Percentiles rank a stretch among this genome's conserved stretches.
These are phyloP conservation scores for Lepidostoma basale DNA, from an alignment of 1,140 invertebrate species.

Conservation along the genomic window DNA sequence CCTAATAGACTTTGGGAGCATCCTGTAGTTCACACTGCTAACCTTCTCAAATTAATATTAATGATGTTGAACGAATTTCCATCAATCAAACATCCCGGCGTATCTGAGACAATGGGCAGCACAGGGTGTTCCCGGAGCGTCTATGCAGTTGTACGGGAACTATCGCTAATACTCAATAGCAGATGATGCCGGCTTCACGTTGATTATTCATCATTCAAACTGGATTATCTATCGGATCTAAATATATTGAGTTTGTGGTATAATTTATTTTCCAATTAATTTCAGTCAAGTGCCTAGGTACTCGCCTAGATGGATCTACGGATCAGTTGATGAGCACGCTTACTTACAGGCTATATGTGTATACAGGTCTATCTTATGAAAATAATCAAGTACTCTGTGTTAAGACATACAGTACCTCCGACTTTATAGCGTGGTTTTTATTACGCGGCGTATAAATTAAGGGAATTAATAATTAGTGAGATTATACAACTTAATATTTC, in stretches of 20 bases:
- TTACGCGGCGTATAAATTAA: no score
- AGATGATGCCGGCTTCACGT: slow-evolving; percentile 3
- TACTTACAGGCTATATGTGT: no score
- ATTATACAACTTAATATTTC: no score
- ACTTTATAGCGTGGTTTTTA: no score
- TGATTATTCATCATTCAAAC: slow-evolving; percentile 1
- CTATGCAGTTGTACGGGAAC: not conserved
- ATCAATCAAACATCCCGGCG: slow-evolving; percentile 39
- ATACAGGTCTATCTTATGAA: no score
- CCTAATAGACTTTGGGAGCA: no score
- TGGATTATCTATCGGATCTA: not conserved
- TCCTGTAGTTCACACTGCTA: slow-evolving; percentile 16
- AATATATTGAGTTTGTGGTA: not conserved
- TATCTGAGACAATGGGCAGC: slow-evolving; percentile 37
- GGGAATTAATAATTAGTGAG: no score
- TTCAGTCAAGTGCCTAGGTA: not conserved
- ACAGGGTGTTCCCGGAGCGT: not conserved
- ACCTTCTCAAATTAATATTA: slow-evolving; percentile 43
- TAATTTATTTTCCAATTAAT: slow-evolving; percentile 12
- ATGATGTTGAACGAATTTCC: slow-evolving; percentile 43
- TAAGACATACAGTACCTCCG: no score
- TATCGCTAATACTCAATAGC: not conserved
- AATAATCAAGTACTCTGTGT: no score
- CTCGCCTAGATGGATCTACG: no score
- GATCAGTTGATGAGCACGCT: no score